phyloP scores from a whole-genome alignment of 2,888 invertebrate species.

The Sinhomidia bicolor region DNA sequence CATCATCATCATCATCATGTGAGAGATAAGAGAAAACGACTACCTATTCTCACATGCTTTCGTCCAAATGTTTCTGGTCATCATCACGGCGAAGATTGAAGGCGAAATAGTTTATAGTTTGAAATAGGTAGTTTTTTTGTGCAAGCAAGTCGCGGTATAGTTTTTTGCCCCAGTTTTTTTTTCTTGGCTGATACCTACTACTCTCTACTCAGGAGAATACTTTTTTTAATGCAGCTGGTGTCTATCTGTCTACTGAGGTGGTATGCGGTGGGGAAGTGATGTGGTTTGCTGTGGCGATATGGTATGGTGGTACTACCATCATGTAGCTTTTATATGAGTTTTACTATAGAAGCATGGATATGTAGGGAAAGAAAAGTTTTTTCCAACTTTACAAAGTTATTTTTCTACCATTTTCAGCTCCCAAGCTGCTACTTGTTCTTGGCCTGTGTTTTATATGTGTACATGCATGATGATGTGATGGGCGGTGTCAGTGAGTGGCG shows the following conservation, averaged over 20 bases:
- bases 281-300: background rate
- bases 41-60: background rate
- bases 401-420: constrained; percentile 45
- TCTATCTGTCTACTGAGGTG: background rate
- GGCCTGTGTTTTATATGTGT: no score
- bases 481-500: background rate
- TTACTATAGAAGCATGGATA: background rate
- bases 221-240: constrained; percentile 30
- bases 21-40: constrained; percentile 21
- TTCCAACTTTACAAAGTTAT: constrained; percentile 13
- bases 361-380: constrained; percentile 17
- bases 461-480: constrained; percentile 27
- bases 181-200: background rate
- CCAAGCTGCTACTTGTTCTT: constrained; percentile 43
- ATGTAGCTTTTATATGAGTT: background rate
- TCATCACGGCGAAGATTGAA: constrained; percentile 2
- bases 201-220: background rate
- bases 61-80: constrained; percentile 6
- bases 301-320: background rate
- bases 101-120: background rate
- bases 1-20: background rate
- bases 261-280: background rate
- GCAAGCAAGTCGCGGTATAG: no score
- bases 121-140: background rate
- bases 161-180: no score